Evolutionary conservation across 2,113 vertebrate genomes (phyloP), one percentile per base, ranked within the genome.

Genomic region (Pangasianodon gigas): DNA sequence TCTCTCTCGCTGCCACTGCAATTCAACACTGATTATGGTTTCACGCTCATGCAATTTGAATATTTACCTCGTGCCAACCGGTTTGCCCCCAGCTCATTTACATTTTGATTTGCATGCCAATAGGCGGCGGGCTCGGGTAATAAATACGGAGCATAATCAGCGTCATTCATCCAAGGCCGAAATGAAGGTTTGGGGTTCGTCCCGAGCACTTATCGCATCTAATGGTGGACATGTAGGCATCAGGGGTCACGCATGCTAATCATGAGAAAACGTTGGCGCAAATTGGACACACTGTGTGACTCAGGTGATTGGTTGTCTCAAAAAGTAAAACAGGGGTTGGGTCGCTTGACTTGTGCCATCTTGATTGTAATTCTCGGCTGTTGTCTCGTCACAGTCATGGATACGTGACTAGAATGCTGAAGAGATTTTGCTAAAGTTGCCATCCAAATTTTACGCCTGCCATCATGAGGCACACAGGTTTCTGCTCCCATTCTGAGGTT

Each of bases 81-180:
- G 92, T 93, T 93, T 85, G 80, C 83, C 89, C 90, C 91, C 87
- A 85, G 86, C 92, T 94, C 92, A 94, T 96, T 95, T 95, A 92
- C 95, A 96, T 95, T 91, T 92, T 93, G 94, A 95, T 95, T 93
- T 90, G 54, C 90, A 94, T 94, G 93, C 93, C 94, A 95, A 93
- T 88, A 92, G 94, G 94, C 79, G 90, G 91, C 79, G 86, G 87
- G 88, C 93, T 92, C 91, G 85, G 94, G 52, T 67, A 93, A 94
- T 95, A 95, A 96, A 94, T 94, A 95, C 84, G 80, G 89, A 91
- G 85, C 86, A 88, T 94, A 94, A 94, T 95, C 93, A 95, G 92
- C 84, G 92, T 91, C 91, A 91, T 92, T 94, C 92, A 92, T 89
- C 92, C 90, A 89, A 86, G 93, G 92, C 92, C 89, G 89, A 94